These are phyloP conservation scores for Boloria euphrosyne DNA, from an alignment of 2,888 invertebrate species.

Conservation along the genomic window DNA sequence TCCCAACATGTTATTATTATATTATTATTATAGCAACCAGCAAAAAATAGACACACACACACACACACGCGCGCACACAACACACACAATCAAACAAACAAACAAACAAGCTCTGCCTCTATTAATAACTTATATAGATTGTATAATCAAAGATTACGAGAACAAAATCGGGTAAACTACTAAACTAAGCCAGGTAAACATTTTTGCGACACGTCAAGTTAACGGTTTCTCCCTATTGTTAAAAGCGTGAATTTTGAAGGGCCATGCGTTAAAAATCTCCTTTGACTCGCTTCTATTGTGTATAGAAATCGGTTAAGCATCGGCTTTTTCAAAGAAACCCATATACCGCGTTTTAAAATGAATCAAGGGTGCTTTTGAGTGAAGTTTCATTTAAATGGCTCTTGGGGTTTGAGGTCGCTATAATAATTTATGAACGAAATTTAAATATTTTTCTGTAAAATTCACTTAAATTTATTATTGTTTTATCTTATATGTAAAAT, in stretches of 20 bases:
- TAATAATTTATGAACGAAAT: background rate
- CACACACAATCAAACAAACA: too few species aligned
- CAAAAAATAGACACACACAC: too few species aligned
- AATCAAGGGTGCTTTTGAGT: constrained; percentile 4
- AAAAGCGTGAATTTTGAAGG: constrained; percentile 5
- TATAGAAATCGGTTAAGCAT: constrained; percentile 11
- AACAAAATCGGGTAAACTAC: background rate
- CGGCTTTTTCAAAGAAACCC: background rate
- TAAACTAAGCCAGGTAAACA: background rate
- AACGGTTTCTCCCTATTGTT: background rate
- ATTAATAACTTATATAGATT: too few species aligned
- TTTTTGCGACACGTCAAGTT: constrained; percentile 2
- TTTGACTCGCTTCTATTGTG: constrained; percentile 13
- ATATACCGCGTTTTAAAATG: background rate
- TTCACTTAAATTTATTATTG: too few species aligned
- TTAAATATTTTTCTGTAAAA: too few species aligned
- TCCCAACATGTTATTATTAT: too few species aligned
- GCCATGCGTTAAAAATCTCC: constrained; percentile 5
- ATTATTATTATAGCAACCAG: too few species aligned
- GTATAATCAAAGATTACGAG: too few species aligned
- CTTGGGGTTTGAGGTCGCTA: background rate
- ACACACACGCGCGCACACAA: too few species aligned
- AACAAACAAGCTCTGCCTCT: too few species aligned
- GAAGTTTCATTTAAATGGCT: constrained; percentile 1
- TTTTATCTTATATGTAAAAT: too few species aligned